Evolutionary conservation across 2,888 invertebrate species (phyloP).

Genomic region (Caenorhabditis uteleia): DNA sequence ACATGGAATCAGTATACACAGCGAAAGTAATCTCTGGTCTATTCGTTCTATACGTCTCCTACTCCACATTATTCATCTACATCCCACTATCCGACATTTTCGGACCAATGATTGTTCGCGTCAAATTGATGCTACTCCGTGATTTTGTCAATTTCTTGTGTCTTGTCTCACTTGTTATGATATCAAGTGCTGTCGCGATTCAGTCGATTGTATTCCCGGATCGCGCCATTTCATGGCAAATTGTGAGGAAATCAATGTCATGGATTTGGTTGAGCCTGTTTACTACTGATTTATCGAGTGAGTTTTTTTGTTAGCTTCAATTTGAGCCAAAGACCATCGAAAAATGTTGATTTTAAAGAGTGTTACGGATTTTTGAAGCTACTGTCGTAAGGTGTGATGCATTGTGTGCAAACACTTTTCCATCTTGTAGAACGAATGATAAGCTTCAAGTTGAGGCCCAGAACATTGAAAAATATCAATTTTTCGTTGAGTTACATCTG

Average conservation of each 20-base stretch:
- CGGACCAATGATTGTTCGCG: slow-evolving; percentile 72
- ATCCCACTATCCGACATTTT: slow-evolving; percentile 70
- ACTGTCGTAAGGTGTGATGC: no score
- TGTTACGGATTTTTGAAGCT: no score
- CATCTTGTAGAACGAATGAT: no score
- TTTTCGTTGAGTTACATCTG: no score
- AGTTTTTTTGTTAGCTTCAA: slow-evolving; percentile 2
- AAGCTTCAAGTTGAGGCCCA: no score
- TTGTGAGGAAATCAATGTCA: slow-evolving; percentile 69
- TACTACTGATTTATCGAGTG: slow-evolving; percentile 69
- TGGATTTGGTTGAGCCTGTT: slow-evolving; percentile 72
- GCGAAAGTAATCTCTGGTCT: slow-evolving; percentile 56
- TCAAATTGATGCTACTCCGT: slow-evolving; percentile 71
- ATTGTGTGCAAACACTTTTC: no score
- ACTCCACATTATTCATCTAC: slow-evolving; percentile 72
- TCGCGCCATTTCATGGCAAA: slow-evolving; percentile 67
- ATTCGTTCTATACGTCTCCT: slow-evolving; percentile 72
- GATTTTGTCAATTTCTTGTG: slow-evolving; percentile 66
- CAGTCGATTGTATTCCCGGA: slow-evolving; percentile 73
- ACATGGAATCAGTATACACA: slow-evolving; percentile 44
- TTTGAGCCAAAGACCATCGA: no score
- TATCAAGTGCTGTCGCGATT: slow-evolving; percentile 66
- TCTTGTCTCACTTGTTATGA: slow-evolving; percentile 59
- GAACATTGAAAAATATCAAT: no score
- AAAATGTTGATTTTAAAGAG: neutral